Percentiles rank a stretch among this genome's conserved stretches.
Evolutionary conservation across 1,140 invertebrate species (phyloP).

Genomic region (Drosophila pallidifrons): DNA sequence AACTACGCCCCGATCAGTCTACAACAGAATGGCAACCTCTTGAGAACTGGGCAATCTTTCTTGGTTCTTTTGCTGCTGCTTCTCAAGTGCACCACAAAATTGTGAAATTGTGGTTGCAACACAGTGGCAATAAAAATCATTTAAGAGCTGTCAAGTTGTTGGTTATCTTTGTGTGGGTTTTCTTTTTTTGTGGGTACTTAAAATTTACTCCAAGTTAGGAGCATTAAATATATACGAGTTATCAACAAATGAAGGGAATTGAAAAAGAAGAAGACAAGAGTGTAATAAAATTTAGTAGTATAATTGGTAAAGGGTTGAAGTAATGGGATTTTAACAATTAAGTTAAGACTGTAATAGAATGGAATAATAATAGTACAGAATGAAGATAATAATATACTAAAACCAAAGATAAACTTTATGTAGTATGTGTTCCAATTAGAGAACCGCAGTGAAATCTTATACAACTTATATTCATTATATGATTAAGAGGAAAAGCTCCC

Average conservation of each 20-base stretch:
- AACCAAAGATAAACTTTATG: too few relatives aligned
- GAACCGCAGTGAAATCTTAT: too few relatives aligned
- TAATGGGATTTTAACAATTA: neutral
- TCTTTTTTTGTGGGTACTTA: neutral
- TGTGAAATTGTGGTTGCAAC: constrained; percentile 16
- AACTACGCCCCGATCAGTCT: neutral
- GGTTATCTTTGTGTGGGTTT: constrained; percentile 12
- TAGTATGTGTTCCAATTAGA: too few relatives aligned
- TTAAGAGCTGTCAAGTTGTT: constrained; percentile 17
- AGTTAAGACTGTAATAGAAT: too few relatives aligned
- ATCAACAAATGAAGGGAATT: neutral
- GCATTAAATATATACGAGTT: constrained; percentile 7
- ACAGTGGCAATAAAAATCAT: constrained; percentile 17
- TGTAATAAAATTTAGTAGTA: neutral
- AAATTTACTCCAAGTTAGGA: neutral
- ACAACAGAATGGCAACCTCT: constrained; percentile 18
- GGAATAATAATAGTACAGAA: too few relatives aligned
- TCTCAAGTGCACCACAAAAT: constrained; percentile 8
- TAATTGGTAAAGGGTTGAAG: neutral
- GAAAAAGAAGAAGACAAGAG: neutral
- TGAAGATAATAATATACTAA: too few relatives aligned
- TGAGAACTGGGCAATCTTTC: constrained; percentile 18
- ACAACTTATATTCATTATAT: too few relatives aligned
- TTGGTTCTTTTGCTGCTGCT: neutral
- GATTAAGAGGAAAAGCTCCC: too few relatives aligned